Base-by-base conservation (phyloP, 1,140 invertebrate species). In the Drosophila persimilis region DNA sequence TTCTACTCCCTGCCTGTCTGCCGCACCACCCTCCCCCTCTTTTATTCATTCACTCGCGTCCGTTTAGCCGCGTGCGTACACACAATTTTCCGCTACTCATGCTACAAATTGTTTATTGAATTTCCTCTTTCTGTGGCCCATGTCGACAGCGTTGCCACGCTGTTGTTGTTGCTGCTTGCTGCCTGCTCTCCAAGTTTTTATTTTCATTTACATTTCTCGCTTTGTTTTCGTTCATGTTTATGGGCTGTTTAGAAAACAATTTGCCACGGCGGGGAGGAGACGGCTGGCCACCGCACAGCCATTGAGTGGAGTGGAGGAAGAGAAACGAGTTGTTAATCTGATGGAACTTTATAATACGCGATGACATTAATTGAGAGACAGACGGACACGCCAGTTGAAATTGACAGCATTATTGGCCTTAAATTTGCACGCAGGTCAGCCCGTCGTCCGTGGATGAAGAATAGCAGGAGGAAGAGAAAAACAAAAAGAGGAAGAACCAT, bases 31-130 rank as follows among this genome's bases (percentile, higher is more conserved):
- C 24, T 5, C 26, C 41, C 39, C 51, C 62, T 55, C 52, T 39
- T 4, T 31, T 53, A 13, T 50, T 58, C 29, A 62, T 59, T 55
- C 63, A 67, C 74, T 77, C 77, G 57, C 65, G 73, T 66, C 63
- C 81, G 81, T 85, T 85, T 85, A 85, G 81, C 81, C 77, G 81
- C 81, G 81, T 85, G 81, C 81, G 81, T 85, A 85, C 81, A 85
- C 81, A 85, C 81, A 88, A 88, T 88, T 88, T 88, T 88, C 83
- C 83, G 83, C 83, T 88, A 83, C 83, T 88, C 83, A 88, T 88
- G 83, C 85, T 88, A 79, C 83, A 88, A 88, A 88, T 88, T 88
- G 83, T 88, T 88, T 88, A 86, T 86, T 86, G 83, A 85, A 85
- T 85, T 85, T 85, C 81, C 81, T 85, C 81, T 84, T 85, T 62